A percentile compares a stretch with the other conserved stretches of the same genome.
Evolutionary conservation across 2,113 vertebrate species (phyloP).

Genomic region (Microcebus ravelobensis): DNA sequence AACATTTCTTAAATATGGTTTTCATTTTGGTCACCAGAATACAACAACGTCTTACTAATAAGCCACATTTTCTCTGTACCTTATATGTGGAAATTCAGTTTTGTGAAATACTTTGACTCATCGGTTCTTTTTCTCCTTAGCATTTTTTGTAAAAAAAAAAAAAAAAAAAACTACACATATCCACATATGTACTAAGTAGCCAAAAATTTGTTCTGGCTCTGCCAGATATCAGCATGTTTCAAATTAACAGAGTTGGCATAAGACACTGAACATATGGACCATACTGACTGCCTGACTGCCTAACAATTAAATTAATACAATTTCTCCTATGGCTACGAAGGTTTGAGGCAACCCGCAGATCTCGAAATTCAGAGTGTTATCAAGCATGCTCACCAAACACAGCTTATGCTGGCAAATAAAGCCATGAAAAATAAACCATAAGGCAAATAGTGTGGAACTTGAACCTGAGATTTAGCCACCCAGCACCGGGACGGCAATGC

Average conservation of each 20-base stretch:
- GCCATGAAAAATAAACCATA: neutral
- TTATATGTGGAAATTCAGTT: slow-evolving; percentile 52
- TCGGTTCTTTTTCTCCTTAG: slow-evolving; percentile 30
- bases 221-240: slow-evolving; percentile 28
- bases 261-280: neutral
- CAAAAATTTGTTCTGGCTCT: slow-evolving; percentile 49
- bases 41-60: slow-evolving; percentile 44
- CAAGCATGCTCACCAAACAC: neutral
- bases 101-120: slow-evolving; percentile 73
- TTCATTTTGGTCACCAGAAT: slow-evolving; percentile 65
- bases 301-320: slow-evolving; percentile 56
- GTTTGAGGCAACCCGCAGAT: neutral
- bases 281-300: neutral
- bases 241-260: slow-evolving; percentile 58
- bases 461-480: neutral
- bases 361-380: neutral
- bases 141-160: slow-evolving; percentile 43
- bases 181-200: neutral
- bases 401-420: neutral
- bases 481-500: neutral
- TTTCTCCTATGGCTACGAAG: neutral
- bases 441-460: neutral
- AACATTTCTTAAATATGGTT: slow-evolving; percentile 60
- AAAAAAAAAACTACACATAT: neutral
- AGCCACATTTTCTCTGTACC: slow-evolving; percentile 58